Percentiles rank a stretch among this genome's conserved stretches.
phyloP scores from a whole-genome alignment of 2,113 vertebrate species.

The Heterocephalus glaber region DNA sequence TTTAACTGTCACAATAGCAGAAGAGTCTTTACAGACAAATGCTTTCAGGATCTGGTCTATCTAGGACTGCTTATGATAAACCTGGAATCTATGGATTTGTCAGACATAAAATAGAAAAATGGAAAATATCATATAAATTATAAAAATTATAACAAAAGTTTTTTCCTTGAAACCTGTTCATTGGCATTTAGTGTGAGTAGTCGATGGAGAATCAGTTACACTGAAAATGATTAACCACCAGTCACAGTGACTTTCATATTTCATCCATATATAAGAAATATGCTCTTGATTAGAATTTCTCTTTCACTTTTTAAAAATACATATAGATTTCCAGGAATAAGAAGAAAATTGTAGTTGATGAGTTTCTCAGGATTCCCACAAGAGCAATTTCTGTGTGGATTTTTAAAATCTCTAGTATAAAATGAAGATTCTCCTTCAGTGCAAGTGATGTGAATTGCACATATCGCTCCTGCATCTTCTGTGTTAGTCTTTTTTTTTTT shows the following conservation, averaged over 20 bases:
- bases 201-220: background rate
- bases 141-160: background rate
- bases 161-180: background rate
- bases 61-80: background rate
- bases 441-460: background rate
- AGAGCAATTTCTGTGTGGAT: constrained; percentile 49
- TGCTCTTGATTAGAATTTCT: constrained; percentile 61
- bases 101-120: background rate
- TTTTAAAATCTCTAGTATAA: background rate
- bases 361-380: constrained; percentile 46
- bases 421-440: background rate
- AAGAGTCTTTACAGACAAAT: background rate
- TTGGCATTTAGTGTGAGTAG: constrained; percentile 36
- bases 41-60: background rate
- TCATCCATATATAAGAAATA: constrained; percentile 52
- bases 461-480: background rate
- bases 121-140: background rate
- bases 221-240: constrained; percentile 58
- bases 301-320: constrained; percentile 68
- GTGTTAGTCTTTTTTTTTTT: no score
- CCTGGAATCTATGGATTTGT: background rate
- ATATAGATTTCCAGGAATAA: constrained; percentile 39
- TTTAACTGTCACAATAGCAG: background rate
- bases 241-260: constrained; percentile 40
- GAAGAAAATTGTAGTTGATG: constrained; percentile 62